phyloP scores from a whole-genome alignment of 2,113 vertebrate species.

The Hemicordylus capensis region DNA sequence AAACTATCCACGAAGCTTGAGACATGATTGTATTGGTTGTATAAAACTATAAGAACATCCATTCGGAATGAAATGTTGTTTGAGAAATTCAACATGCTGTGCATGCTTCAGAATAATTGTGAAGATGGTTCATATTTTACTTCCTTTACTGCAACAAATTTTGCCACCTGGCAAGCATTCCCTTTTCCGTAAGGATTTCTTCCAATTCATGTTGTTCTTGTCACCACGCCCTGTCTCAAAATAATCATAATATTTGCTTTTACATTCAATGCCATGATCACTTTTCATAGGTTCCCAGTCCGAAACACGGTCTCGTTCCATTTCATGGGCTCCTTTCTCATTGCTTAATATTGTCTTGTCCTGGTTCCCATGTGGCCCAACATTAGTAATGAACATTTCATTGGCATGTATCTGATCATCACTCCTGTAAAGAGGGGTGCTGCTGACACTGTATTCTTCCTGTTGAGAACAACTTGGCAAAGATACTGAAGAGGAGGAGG shows the following conservation, averaged over 20 bases:
- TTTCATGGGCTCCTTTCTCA: slow-evolving; percentile 64
- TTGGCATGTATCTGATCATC: slow-evolving; percentile 73
- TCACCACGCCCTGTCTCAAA: slow-evolving; percentile 77
- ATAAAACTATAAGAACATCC: slow-evolving; percentile 78
- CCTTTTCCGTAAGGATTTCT: slow-evolving; percentile 78
- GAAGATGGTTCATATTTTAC: slow-evolving; percentile 74
- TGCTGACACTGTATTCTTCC: slow-evolving; percentile 75
- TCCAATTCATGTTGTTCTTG: slow-evolving; percentile 76
- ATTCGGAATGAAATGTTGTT: slow-evolving; percentile 71
- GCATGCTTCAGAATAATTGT: slow-evolving; percentile 54
- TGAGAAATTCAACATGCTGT: slow-evolving; percentile 62
- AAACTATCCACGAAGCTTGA: slow-evolving; percentile 53
- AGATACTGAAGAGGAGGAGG: slow-evolving; percentile 68
- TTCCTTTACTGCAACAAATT: slow-evolving; percentile 80
- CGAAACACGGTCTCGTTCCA: slow-evolving; percentile 66
- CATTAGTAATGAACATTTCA: slow-evolving; percentile 75
- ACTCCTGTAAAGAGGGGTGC: slow-evolving; percentile 71
- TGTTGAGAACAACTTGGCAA: slow-evolving; percentile 81
- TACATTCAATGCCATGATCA: slow-evolving; percentile 74
- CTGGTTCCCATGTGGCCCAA: slow-evolving; percentile 68
- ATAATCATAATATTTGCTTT: slow-evolving; percentile 80
- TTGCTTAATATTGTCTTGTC: slow-evolving; percentile 72
- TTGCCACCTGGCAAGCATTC: slow-evolving; percentile 74
- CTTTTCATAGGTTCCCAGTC: slow-evolving; percentile 75
- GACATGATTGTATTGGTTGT: slow-evolving; percentile 70